These are phyloP conservation scores for Drosophila flavopinicola DNA, from an alignment of 2,888 invertebrate genomes.

Conservation along the genomic window DNA sequence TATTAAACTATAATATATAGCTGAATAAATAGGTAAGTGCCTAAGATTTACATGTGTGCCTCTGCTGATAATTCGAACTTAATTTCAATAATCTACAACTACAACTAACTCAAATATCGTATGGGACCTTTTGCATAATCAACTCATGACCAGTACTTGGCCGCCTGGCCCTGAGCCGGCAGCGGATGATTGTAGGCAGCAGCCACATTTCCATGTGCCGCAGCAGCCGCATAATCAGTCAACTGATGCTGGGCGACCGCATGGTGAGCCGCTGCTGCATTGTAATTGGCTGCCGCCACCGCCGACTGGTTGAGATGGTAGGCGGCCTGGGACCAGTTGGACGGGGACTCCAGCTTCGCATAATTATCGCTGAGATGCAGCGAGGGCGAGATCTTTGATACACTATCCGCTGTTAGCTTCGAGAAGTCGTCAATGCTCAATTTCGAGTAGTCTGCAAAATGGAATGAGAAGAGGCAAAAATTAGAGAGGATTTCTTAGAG, in stretches of 20 bases:
- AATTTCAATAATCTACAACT: conserved; percentile 18
- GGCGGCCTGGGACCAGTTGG: conserved; percentile 84
- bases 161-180: conserved; percentile 76
- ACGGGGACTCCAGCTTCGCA: conserved; percentile 82
- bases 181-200: conserved; percentile 82
- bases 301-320: conserved; percentile 83
- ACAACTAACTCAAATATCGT: conserved; percentile 11
- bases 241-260: conserved; percentile 78
- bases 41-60: conserved; percentile 45
- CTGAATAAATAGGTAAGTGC: conserved; percentile 55
- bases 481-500: neutral
- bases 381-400: conserved; percentile 84
- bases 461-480: neutral
- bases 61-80: conserved; percentile 47
- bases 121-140: no score
- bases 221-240: conserved; percentile 81
- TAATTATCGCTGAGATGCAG: conserved; percentile 82
- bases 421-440: conserved; percentile 85
- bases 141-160: conserved; percentile 83
- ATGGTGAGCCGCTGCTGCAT: conserved; percentile 79
- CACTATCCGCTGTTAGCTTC: conserved; percentile 84
- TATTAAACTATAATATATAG: conserved; percentile 52
- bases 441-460: conserved; percentile 85
- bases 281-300: conserved; percentile 82
- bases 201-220: conserved; percentile 80